Evolutionary conservation across 2,888 invertebrate genomes (phyloP).

Genomic region (Calameuta idolon): DNA sequence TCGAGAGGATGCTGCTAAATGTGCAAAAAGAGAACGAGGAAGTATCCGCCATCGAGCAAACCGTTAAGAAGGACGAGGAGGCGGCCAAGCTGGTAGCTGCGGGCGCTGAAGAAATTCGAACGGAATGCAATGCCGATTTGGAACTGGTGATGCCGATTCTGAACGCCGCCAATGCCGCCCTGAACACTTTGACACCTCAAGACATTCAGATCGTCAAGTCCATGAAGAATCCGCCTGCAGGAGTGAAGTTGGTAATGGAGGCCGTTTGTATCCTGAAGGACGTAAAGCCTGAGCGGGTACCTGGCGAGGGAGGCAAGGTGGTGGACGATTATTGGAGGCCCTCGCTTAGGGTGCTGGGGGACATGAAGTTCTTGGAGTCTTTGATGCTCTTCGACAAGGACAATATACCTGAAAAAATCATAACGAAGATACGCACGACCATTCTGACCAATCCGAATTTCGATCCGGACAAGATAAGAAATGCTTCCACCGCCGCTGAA

Average conservation of each 20-base stretch:
- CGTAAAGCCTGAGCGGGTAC: slow-evolving; percentile 88
- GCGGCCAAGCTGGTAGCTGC: slow-evolving; percentile 71
- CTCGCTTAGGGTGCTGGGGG: slow-evolving; percentile 88
- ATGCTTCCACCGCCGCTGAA: slow-evolving; percentile 91
- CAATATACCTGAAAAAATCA: slow-evolving; percentile 86
- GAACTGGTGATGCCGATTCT: slow-evolving; percentile 93
- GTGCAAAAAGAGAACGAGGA: slow-evolving; percentile 90
- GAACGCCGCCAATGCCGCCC: slow-evolving; percentile 85
- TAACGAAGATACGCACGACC: slow-evolving; percentile 84
- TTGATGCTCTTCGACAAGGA: slow-evolving; percentile 92
- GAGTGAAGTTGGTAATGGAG: slow-evolving; percentile 94
- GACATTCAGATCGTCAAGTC: slow-evolving; percentile 96
- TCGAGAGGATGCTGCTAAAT: slow-evolving; percentile 86
- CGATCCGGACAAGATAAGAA: slow-evolving; percentile 89
- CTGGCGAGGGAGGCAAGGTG: slow-evolving; percentile 80
- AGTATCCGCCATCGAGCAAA: slow-evolving; percentile 83
- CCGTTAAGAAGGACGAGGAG: slow-evolving; percentile 84
- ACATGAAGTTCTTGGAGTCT: slow-evolving; percentile 91
- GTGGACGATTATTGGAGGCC: slow-evolving; percentile 95
- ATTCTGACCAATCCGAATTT: slow-evolving; percentile 88
- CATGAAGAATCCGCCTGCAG: slow-evolving; percentile 95
- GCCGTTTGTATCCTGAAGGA: slow-evolving; percentile 96
- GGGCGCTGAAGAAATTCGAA: slow-evolving; percentile 85
- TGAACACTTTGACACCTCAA: slow-evolving; percentile 91
- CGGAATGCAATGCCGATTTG: slow-evolving; percentile 92